Base-by-base conservation (phyloP, 2,888 invertebrate species). In the Eudasyphora cyanicolor region DNA sequence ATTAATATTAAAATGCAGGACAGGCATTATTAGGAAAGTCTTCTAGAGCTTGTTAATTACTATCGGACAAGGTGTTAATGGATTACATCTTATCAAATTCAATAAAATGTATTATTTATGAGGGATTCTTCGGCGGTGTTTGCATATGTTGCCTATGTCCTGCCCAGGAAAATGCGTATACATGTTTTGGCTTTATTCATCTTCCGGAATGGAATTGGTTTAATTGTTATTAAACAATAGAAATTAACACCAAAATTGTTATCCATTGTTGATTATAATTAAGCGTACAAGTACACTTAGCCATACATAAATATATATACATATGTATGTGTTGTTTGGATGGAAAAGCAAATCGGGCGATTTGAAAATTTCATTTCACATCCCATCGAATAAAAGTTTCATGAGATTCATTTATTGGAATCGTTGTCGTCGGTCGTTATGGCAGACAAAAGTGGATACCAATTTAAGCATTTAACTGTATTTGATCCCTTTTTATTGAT, bases 391-490 rank as follows among this genome's bases (percentile, higher is more conserved):
- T 76, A 67, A 76, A 80, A 76, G 7, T 71, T 81, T 64, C 32
- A 76, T 71, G 76, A 45, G n/a, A 49, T 29, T 67, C 57, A 81
- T 76, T 71, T n/a, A n/a, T n/a, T 64, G 60, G 27, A 76, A 35
- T 42, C 49, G 45, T 29, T 67, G 38, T 8, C 62, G 29, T 76
- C 14, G 42, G 27, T 77, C 51, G 71, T 51, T 64, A 38, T 64
- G 64, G 35, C 32, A n/a, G 38, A 29, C 60, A 45, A 27, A 60
- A 45, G 67, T 45, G 64, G 35, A 81, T 67, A 57, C 27, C 67
- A 73, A 76, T 73, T 76, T 67, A 57, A 67, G 64, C 45, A 57
- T 81, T 76, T 76, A 76, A 69, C 71, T 76, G 54, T 73, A 67
- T 51, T 76, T 76, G 64, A 81, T 81, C 54, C 67, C 42, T 64